phyloP scores from a whole-genome alignment of 2,888 invertebrate species.

The Thyatira batis region DNA sequence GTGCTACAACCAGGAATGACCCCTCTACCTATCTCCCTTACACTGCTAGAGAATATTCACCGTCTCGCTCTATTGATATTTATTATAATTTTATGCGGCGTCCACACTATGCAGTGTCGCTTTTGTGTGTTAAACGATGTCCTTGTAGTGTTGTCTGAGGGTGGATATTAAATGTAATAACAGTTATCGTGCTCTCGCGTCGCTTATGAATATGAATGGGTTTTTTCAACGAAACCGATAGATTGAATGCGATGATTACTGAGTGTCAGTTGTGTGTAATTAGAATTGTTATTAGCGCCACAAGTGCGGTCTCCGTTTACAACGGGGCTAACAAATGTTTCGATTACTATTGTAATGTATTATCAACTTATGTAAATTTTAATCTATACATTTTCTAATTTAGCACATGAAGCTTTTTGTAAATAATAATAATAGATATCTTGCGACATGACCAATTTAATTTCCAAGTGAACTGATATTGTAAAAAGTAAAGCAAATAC shows the following conservation, averaged over 20 bases:
- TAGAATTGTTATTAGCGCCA: constrained; percentile 40
- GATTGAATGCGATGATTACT: constrained; percentile 67
- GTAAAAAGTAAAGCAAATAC: too few relatives aligned
- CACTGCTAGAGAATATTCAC: constrained; percentile 8
- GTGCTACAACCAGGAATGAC: constrained; percentile 43
- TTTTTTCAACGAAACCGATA: constrained; percentile 51
- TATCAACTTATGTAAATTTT: too few relatives aligned
- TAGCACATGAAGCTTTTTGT: too few relatives aligned
- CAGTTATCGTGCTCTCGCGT: constrained; percentile 42
- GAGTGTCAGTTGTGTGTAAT: constrained; percentile 71
- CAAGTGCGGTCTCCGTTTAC: constrained; percentile 19
- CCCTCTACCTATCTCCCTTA: constrained; percentile 29
- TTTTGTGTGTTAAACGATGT: constrained; percentile 76
- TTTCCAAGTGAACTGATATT: too few relatives aligned
- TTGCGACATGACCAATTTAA: too few relatives aligned
- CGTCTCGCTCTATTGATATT: constrained; percentile 62
- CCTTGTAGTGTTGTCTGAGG: constrained; percentile 66
- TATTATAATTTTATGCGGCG: constrained; percentile 81
- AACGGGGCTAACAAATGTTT: not conserved
- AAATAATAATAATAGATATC: too few relatives aligned
- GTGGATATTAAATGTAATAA: constrained; percentile 62
- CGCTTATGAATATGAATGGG: constrained; percentile 68
- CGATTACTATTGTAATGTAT: not conserved
- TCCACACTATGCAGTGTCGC: constrained; percentile 51
- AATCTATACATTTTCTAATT: too few relatives aligned